These are phyloP conservation scores for Myiagra hebetior DNA, from an alignment of 2,113 vertebrate genomes.

Conservation along the genomic window DNA sequence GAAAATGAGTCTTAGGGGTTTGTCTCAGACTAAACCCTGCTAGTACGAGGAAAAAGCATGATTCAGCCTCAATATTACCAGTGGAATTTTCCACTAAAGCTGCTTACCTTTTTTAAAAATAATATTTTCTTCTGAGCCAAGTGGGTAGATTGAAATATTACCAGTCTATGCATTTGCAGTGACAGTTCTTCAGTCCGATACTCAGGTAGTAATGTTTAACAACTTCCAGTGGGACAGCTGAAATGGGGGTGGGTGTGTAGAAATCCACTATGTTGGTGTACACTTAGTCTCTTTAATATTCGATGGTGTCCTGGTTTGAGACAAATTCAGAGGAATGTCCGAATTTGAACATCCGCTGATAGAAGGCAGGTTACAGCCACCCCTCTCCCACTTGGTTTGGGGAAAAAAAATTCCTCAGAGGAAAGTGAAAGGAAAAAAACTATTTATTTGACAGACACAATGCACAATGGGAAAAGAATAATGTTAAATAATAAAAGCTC, in stretches of 20 bases:
- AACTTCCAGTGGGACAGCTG: not conserved
- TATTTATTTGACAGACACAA: too few species aligned
- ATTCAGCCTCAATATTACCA: not conserved
- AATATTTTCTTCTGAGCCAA: not conserved
- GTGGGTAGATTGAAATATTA: not conserved
- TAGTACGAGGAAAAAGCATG: not conserved
- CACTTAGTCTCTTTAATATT: not conserved
- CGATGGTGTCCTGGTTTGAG: too few species aligned
- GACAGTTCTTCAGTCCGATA: not conserved
- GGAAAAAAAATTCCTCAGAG: too few species aligned
- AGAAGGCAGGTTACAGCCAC: too few species aligned
- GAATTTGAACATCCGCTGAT: too few species aligned
- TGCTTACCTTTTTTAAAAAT: not conserved
- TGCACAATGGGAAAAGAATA: too few species aligned
- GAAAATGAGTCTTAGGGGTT: not conserved
- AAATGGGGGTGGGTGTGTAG: not conserved
- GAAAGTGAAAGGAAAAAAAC: too few species aligned
- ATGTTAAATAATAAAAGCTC: too few species aligned
- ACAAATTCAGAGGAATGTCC: too few species aligned
- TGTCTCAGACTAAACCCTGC: not conserved
- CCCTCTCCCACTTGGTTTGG: too few species aligned
- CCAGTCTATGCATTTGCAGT: not conserved
- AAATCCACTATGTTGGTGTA: not conserved
- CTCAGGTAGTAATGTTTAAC: not conserved
- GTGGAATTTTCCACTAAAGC: not conserved